These are phyloP conservation scores for Morus bassanus DNA, from an alignment of 2,797 vertebrate genomes.

Conservation along the genomic window DNA sequence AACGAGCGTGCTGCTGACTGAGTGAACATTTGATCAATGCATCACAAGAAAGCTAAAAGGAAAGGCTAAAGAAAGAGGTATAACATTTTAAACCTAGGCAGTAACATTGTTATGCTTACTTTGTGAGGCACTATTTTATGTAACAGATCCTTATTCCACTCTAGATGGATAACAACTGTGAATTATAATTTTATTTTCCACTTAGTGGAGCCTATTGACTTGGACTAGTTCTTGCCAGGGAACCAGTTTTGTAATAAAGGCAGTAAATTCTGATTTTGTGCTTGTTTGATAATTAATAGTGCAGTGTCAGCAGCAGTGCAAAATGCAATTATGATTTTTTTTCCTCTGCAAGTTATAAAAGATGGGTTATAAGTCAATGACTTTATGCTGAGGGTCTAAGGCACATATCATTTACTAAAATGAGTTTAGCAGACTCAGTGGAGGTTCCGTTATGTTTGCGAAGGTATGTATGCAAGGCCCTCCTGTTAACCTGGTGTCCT, in stretches of 20 bases:
- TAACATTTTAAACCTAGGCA: neutral
- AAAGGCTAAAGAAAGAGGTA: neutral
- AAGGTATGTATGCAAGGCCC: neutral
- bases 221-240: conserved; percentile 18
- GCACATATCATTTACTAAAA: neutral
- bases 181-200: conserved; percentile 61
- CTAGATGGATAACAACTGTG: neutral
- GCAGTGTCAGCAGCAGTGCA: conserved; percentile 23
- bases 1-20: neutral
- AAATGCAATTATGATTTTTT: neutral
- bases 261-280: conserved; percentile 57
- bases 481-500: neutral
- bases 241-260: conserved; percentile 45
- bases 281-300: conserved; percentile 55
- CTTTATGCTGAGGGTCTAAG: conserved; percentile 4
- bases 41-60: neutral
- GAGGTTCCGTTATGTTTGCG: neutral
- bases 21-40: neutral
- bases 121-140: conserved; percentile 23
- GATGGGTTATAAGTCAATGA: neutral
- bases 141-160: conserved; percentile 33
- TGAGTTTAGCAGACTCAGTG: neutral
- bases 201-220: conserved; percentile 39
- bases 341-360: neutral
- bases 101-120: neutral